Conservation (phyloP, 2,888 invertebrate genomes). For the Scaptomyza flava region DNA sequence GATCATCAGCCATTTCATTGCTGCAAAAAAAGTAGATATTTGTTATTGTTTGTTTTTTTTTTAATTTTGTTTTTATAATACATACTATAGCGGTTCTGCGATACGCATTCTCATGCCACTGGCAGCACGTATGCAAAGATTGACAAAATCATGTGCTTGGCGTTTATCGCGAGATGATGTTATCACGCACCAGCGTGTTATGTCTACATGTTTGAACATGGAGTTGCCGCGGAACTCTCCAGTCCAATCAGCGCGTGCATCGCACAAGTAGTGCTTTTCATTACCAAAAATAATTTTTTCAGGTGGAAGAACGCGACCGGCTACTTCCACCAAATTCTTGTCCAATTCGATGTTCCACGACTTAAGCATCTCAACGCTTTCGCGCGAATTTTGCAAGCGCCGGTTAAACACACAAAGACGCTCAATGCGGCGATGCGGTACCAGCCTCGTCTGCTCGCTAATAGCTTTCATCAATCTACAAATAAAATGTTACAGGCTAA, state of each 20-base stretch:
- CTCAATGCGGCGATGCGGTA: constrained; percentile 88
- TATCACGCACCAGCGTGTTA: constrained; percentile 84
- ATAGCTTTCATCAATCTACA: constrained; percentile 88
- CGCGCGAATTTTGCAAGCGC: constrained; percentile 86
- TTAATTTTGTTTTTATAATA: constrained; percentile 1
- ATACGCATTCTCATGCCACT: constrained; percentile 85
- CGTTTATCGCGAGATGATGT: constrained; percentile 67
- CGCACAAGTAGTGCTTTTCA: constrained; percentile 56
- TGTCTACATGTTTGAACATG: constrained; percentile 82
- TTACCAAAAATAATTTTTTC: constrained; percentile 88
- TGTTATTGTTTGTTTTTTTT: not conserved
- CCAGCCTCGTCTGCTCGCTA: constrained; percentile 90
- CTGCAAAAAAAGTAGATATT: constrained; percentile 45
- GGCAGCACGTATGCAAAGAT: constrained; percentile 82
- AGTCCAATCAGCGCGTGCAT: constrained; percentile 91
- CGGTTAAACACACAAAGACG: constrained; percentile 89
- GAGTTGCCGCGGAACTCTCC: constrained; percentile 86
- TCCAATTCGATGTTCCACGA: constrained; percentile 91
- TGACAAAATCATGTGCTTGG: constrained; percentile 81
- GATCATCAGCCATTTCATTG: constrained; percentile 86
- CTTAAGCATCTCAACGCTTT: constrained; percentile 86
- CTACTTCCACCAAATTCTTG: constrained; percentile 87
- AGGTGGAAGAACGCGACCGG: constrained; percentile 87
- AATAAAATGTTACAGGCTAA: not conserved
- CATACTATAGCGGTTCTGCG: constrained; percentile 83